phyloP scores from a whole-genome alignment of 1,140 invertebrate genomes.

The Ceratina japonica region DNA sequence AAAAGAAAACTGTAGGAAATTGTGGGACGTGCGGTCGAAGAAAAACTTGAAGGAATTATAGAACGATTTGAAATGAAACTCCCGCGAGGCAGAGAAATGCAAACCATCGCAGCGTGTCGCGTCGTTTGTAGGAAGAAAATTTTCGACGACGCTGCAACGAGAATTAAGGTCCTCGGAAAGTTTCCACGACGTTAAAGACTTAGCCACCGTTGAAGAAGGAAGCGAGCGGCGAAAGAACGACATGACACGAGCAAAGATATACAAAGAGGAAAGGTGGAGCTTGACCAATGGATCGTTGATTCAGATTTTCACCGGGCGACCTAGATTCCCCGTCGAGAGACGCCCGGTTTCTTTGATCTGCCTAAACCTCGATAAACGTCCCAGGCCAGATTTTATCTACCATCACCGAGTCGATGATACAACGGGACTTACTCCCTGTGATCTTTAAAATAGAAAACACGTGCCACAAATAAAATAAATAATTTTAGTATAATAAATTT shows the following conservation, averaged over 20 bases:
- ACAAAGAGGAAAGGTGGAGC: background rate
- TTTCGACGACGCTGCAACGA: background rate
- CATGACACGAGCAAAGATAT: background rate
- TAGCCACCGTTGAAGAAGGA: no score
- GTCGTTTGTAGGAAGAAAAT: background rate
- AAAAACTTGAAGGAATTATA: background rate
- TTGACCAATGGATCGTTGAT: slow-evolving; percentile 16
- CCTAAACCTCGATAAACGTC: slow-evolving; percentile 36
- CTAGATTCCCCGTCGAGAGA: slow-evolving; percentile 15
- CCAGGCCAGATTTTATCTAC: background rate
- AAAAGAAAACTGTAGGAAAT: background rate
- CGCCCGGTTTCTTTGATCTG: slow-evolving; percentile 33
- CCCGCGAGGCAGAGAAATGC: background rate
- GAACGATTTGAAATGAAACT: background rate
- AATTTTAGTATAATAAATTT: no score
- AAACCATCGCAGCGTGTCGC: background rate
- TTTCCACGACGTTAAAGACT: background rate
- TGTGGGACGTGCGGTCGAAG: no score
- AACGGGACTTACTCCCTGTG: background rate
- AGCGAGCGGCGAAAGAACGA: background rate
- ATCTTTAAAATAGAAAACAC: background rate
- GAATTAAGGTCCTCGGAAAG: slow-evolving; percentile 4
- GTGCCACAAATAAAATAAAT: no score
- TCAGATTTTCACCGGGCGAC: slow-evolving; percentile 20
- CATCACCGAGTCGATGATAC: background rate